Conservation (phyloP, 2,888 invertebrate species). For the Coecobrya sp. region DNA sequence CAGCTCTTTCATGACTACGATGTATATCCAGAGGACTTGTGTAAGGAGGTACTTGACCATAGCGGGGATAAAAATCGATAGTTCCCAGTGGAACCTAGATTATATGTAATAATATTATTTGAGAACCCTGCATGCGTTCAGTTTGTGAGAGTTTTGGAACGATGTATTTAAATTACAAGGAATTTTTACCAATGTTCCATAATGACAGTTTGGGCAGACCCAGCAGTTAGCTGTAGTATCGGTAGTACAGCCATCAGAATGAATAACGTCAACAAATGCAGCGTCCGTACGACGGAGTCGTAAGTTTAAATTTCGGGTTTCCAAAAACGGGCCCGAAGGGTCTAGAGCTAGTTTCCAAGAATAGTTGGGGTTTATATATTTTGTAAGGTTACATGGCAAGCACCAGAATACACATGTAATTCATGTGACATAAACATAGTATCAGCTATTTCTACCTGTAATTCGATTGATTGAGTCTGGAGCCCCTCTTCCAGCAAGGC, state of each 20-base stretch:
- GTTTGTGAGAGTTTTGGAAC: too few relatives aligned
- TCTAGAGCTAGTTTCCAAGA: slow-evolving; percentile 64
- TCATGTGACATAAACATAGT: too few relatives aligned
- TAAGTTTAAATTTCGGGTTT: slow-evolving; percentile 67
- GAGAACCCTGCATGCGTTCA: neutral
- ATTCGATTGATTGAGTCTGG: slow-evolving; percentile 75
- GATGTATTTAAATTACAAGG: neutral
- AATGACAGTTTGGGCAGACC: slow-evolving; percentile 83
- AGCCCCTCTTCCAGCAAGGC: slow-evolving; percentile 76
- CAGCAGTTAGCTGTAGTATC: slow-evolving; percentile 75
- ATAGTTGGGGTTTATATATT: too few relatives aligned
- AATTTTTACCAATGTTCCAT: slow-evolving; percentile 68
- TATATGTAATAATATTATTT: neutral
- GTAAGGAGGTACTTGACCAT: slow-evolving; percentile 76
- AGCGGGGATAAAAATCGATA: slow-evolving; percentile 82
- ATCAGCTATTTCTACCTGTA: slow-evolving; percentile 50
- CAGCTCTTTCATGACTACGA: slow-evolving; percentile 80
- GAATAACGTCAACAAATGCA: slow-evolving; percentile 81
- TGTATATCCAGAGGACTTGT: slow-evolving; percentile 76
- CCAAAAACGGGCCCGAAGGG: slow-evolving; percentile 79
- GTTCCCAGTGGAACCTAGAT: slow-evolving; percentile 77
- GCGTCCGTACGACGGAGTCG: slow-evolving; percentile 77
- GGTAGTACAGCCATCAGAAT: slow-evolving; percentile 80
- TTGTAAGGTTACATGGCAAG: too few relatives aligned
- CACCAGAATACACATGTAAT: too few relatives aligned